These are phyloP conservation scores for Sturmia bella DNA, from an alignment of 2,888 invertebrate genomes.

Conservation along the genomic window DNA sequence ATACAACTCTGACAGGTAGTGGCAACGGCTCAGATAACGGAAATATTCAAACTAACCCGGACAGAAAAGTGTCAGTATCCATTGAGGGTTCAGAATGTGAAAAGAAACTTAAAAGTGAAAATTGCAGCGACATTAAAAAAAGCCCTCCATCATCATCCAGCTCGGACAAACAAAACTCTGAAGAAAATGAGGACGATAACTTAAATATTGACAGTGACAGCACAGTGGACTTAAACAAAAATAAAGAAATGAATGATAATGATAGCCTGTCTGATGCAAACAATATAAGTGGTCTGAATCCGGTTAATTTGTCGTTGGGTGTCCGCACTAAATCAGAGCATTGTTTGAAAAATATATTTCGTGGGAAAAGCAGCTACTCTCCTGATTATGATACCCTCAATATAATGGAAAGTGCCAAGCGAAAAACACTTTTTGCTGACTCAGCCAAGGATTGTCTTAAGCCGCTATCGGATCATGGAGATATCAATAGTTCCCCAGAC, in stretches of 20 bases:
- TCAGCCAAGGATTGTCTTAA: slow-evolving; percentile 85
- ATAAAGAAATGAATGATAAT: slow-evolving; percentile 52
- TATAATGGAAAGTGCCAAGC: slow-evolving; percentile 73
- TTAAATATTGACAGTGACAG: slow-evolving; percentile 67
- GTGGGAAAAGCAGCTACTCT: slow-evolving; percentile 70
- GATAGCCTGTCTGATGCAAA: slow-evolving; percentile 58
- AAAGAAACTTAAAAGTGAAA: slow-evolving; percentile 63
- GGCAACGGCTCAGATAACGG: slow-evolving; percentile 39
- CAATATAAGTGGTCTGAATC: slow-evolving; percentile 84
- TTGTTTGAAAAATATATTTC: slow-evolving; percentile 71
- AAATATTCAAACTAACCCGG: slow-evolving; percentile 34
- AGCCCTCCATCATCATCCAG: slow-evolving; percentile 58
- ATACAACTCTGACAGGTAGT: slow-evolving; percentile 79
- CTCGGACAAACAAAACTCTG: slow-evolving; percentile 60
- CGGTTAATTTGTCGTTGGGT: slow-evolving; percentile 89
- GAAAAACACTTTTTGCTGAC: slow-evolving; percentile 77
- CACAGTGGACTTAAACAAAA: slow-evolving; percentile 61
- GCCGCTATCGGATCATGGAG: slow-evolving; percentile 86
- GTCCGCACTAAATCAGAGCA: slow-evolving; percentile 84
- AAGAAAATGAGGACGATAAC: slow-evolving; percentile 63
- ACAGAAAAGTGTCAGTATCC: slow-evolving; percentile 43
- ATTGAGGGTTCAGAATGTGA: slow-evolving; percentile 52
- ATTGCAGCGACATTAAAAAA: slow-evolving; percentile 58
- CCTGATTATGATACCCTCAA: slow-evolving; percentile 68
- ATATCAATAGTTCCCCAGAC: slow-evolving; percentile 89